These are phyloP conservation scores for Poecilia picta DNA, from an alignment of 2,797 vertebrate genomes.

Conservation along the genomic window DNA sequence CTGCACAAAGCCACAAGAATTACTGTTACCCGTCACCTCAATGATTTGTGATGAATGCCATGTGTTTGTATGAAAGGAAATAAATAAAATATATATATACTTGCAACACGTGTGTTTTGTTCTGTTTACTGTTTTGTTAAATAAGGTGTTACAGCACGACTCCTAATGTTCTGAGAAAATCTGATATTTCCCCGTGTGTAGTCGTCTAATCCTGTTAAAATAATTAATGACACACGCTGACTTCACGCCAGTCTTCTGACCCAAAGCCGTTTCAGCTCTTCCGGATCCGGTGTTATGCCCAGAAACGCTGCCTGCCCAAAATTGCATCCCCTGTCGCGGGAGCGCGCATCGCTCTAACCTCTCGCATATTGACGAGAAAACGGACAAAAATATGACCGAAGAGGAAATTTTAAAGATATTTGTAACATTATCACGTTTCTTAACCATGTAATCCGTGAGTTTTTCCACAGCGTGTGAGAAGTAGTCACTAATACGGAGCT, in stretches of 20 bases:
- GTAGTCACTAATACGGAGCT: not conserved
- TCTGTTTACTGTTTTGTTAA: not conserved
- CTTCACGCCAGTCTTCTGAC: not conserved
- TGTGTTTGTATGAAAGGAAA: constrained; percentile 2
- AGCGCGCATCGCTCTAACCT: too few relatives aligned
- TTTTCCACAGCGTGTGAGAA: not conserved
- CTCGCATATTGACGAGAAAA: too few relatives aligned
- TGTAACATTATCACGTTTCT: too few relatives aligned
- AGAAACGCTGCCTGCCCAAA: too few relatives aligned
- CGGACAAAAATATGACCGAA: too few relatives aligned
- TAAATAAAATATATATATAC: not conserved
- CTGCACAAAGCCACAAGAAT: constrained; percentile 9
- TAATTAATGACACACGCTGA: not conserved
- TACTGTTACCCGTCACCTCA: not conserved
- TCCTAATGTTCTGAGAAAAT: not conserved
- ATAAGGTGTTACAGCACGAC: not conserved
- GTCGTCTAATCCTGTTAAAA: not conserved
- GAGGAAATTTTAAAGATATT: too few relatives aligned
- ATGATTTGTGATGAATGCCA: constrained; percentile 8
- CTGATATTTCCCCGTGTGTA: not conserved
- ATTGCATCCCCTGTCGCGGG: too few relatives aligned
- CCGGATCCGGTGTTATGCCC: too few relatives aligned
- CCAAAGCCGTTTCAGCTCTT: not conserved
- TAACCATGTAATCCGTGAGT: too few relatives aligned
- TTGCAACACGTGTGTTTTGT: not conserved